Conservation (phyloP, 1,140 invertebrate genomes). For the Drosophila cardini region DNA sequence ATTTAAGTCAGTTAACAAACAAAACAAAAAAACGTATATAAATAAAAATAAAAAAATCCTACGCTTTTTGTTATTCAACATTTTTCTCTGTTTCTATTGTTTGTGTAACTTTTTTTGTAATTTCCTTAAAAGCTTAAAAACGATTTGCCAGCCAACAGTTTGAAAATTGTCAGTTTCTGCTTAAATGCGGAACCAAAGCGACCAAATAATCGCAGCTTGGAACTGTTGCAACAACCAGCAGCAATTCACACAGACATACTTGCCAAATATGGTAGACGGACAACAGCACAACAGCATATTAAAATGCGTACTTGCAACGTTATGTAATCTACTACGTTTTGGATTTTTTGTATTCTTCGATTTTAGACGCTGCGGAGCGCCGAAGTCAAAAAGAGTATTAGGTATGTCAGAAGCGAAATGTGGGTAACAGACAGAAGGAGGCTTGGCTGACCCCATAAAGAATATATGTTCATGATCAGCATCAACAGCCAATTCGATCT, state of each 20-base stretch:
- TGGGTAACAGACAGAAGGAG: too few species aligned
- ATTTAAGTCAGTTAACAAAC: slow-evolving; percentile 29
- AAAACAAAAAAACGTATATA: slow-evolving; percentile 15
- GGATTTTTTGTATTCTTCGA: slow-evolving; percentile 9
- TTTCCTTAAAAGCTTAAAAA: slow-evolving; percentile 61
- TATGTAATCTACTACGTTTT: slow-evolving; percentile 31
- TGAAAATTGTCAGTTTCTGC: slow-evolving; percentile 44
- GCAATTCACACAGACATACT: not conserved
- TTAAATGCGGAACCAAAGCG: slow-evolving; percentile 50
- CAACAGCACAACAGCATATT: slow-evolving; percentile 15
- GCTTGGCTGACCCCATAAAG: too few species aligned
- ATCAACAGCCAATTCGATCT: too few species aligned
- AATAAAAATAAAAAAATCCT: slow-evolving; percentile 34
- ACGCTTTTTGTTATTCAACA: slow-evolving; percentile 9
- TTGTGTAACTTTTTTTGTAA: slow-evolving; percentile 32
- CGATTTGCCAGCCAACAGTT: slow-evolving; percentile 49
- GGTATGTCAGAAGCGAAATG: too few species aligned
- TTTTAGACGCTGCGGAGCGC: too few species aligned
- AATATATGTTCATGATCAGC: too few species aligned
- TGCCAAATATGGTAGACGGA: slow-evolving; percentile 36
- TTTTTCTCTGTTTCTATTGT: slow-evolving; percentile 1
- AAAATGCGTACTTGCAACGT: slow-evolving; percentile 26
- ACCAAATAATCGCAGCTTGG: slow-evolving; percentile 43
- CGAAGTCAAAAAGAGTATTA: too few species aligned
- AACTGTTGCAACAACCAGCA: slow-evolving; percentile 32